Evolutionary conservation across 2,113 vertebrate species (phyloP).

Genomic region (Callospermophilus lateralis): DNA sequence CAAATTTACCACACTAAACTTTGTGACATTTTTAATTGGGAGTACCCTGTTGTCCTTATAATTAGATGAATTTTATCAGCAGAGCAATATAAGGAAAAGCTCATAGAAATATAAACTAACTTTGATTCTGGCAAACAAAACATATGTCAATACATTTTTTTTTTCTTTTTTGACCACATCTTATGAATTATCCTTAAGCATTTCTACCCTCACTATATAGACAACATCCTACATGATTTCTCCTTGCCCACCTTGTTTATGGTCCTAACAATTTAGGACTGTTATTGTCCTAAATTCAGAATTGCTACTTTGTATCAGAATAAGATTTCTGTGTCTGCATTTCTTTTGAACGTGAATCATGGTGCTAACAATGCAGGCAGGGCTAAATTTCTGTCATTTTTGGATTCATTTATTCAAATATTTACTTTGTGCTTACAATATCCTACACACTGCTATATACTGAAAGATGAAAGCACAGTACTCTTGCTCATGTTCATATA

Average conservation of each 20-base stretch:
- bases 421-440: not conserved
- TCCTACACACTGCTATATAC: not conserved
- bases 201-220: not conserved
- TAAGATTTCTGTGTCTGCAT: not conserved
- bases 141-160: not conserved
- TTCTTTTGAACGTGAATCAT: not conserved
- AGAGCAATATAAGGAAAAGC: not conserved
- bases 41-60: not conserved
- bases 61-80: not conserved
- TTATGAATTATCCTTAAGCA: not conserved
- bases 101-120: not conserved
- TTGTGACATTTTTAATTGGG: not conserved
- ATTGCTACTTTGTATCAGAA: not conserved
- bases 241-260: not conserved
- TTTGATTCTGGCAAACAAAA: not conserved
- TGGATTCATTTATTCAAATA: not conserved
- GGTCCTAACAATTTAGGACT: no score
- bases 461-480: not conserved
- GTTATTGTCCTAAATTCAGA: not conserved
- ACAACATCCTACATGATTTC: not conserved
- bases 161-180: not conserved
- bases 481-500: not conserved
- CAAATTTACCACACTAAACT: not conserved
- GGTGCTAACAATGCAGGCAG: not conserved
- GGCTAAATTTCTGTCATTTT: not conserved